phyloP scores from a whole-genome alignment of 2,888 invertebrate genomes.

The Falcaria lacertinaria region DNA sequence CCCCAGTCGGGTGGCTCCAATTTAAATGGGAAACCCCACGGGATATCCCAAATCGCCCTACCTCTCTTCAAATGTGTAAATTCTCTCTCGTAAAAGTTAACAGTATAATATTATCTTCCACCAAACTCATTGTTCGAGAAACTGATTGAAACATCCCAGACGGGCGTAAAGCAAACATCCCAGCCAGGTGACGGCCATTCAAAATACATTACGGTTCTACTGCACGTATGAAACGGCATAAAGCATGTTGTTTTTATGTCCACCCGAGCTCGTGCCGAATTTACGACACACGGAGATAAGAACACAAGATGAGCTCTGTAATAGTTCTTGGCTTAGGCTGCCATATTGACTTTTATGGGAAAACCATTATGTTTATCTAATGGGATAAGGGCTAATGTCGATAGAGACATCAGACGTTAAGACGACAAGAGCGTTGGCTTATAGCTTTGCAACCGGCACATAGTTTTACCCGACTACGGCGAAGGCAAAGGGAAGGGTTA shows the following conservation, averaged over 20 bases:
- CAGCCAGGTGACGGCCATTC: slow-evolving; percentile 25
- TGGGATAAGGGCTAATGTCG: neutral
- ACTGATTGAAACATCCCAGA: neutral
- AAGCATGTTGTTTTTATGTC: slow-evolving; percentile 20
- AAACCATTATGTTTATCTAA: too few relatives aligned
- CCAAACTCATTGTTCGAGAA: neutral
- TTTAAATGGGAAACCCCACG: too few relatives aligned
- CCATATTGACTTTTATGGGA: neutral
- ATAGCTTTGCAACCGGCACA: too few relatives aligned
- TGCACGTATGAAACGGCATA: slow-evolving; percentile 17
- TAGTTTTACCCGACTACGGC: too few relatives aligned
- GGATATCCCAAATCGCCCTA: too few relatives aligned
- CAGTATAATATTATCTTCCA: too few relatives aligned
- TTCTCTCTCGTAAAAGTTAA: too few relatives aligned
- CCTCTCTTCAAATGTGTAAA: too few relatives aligned
- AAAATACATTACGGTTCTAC: slow-evolving; percentile 21
- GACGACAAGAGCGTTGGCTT: too few relatives aligned
- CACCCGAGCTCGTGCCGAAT: slow-evolving; percentile 15
- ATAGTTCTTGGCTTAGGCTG: neutral
- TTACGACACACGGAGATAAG: slow-evolving; percentile 11
- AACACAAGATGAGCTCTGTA: neutral
- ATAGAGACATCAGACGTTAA: too few relatives aligned
- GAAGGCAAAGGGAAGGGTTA: too few relatives aligned
- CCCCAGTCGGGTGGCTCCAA: too few relatives aligned
- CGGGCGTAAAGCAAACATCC: slow-evolving; percentile 8